Conservation (phyloP, 2,797 vertebrate species). For the Spatula clypeata region DNA sequence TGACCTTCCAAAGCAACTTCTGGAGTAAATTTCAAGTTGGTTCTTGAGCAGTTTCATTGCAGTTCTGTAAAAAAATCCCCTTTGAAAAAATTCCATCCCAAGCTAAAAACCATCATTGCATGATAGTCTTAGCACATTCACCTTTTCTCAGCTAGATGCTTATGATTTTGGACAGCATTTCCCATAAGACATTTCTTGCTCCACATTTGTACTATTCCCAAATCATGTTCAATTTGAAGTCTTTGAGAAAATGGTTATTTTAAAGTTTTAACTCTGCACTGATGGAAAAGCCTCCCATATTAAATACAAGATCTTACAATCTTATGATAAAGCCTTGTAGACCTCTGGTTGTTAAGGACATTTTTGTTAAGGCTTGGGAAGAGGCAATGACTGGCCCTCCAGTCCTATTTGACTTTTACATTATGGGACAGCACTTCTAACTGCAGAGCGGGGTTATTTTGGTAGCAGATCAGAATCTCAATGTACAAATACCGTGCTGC, state of each 20-base stretch:
- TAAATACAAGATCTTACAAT: neutral
- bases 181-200: slow-evolving; percentile 30
- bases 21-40: neutral
- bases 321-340: neutral
- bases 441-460: neutral
- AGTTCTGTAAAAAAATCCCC: neutral
- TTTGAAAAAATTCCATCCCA: neutral
- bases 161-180: slow-evolving; percentile 45
- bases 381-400: neutral
- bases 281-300: neutral
- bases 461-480: neutral
- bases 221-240: neutral
- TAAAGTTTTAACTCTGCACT: neutral
- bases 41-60: neutral
- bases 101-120: neutral
- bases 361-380: neutral
- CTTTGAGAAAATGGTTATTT: neutral
- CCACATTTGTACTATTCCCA: neutral
- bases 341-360: neutral
- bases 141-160: neutral
- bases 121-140: neutral
- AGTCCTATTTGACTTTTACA: slow-evolving; percentile 16
- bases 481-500: neutral
- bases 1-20: neutral
- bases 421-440: slow-evolving; percentile 11